Evolutionary conservation across 2,888 invertebrate genomes (phyloP).

Genomic region (Papilio protenor): DNA sequence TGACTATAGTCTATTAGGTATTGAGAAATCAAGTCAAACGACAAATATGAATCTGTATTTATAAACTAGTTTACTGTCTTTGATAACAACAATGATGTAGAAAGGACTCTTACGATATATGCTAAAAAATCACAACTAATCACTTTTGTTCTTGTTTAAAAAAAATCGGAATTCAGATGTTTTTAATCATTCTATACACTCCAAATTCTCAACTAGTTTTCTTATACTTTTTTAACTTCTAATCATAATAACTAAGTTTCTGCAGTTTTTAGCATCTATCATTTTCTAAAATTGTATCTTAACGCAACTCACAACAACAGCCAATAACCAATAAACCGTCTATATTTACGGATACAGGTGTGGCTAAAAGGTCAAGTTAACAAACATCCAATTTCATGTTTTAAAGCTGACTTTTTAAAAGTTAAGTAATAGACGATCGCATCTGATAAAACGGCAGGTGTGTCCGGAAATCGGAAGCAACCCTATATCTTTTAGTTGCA

Average conservation of each 20-base stretch:
- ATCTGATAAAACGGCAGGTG: constrained; percentile 51
- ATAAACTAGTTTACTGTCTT: background rate
- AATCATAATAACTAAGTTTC: too few relatives aligned
- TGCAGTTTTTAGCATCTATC: background rate
- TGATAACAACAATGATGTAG: background rate
- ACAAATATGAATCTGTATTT: constrained; percentile 1
- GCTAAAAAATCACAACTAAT: too few relatives aligned
- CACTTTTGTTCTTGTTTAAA: too few relatives aligned
- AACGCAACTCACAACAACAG: background rate
- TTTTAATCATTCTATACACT: background rate
- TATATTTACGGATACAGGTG: constrained; percentile 14
- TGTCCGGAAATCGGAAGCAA: constrained; percentile 47
- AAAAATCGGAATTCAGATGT: too few relatives aligned
- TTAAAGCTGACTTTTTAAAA: constrained; percentile 45
- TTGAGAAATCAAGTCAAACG: background rate
- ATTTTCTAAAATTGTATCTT: background rate
- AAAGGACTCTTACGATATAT: background rate
- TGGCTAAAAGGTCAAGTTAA: background rate
- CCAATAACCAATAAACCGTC: background rate
- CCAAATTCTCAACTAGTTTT: too few relatives aligned
- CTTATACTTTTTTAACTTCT: too few relatives aligned
- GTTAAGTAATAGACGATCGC: constrained; percentile 46
- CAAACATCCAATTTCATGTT: background rate
- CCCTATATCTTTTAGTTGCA: constrained; percentile 4
- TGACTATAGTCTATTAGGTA: background rate